phyloP scores from a whole-genome alignment of 2,888 invertebrate species.

The Vannuccia rotundouncinata region DNA sequence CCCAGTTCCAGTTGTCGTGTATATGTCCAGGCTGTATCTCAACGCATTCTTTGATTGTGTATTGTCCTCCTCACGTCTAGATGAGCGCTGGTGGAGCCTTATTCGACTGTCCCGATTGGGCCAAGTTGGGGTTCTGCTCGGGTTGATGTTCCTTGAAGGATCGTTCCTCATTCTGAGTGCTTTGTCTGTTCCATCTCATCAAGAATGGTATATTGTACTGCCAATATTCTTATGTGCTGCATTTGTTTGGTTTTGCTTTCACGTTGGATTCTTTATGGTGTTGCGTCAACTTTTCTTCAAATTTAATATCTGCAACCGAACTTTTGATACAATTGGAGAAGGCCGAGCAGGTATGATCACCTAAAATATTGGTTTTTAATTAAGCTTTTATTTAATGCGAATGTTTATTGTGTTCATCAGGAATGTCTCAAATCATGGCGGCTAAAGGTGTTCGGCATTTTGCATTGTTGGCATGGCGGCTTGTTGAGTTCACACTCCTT shows the following conservation, averaged over 20 bases:
- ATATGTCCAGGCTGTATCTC: neutral
- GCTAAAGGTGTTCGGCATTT: slow-evolving; percentile 55
- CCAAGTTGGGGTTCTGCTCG: neutral
- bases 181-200: slow-evolving; percentile 29
- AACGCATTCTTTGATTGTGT: slow-evolving; percentile 35
- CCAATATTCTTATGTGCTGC: slow-evolving; percentile 38
- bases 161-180: slow-evolving; percentile 13
- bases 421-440: slow-evolving; percentile 46
- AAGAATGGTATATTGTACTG: slow-evolving; percentile 42
- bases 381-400: neutral
- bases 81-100: slow-evolving; percentile 39
- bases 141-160: neutral
- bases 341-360: neutral
- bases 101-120: slow-evolving; percentile 29
- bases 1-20: neutral
- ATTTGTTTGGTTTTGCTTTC: slow-evolving; percentile 38
- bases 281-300: slow-evolving; percentile 34
- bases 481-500: slow-evolving; percentile 46
- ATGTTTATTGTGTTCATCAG: neutral
- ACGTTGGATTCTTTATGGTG: slow-evolving; percentile 29
- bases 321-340: slow-evolving; percentile 22
- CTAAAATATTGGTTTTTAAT: neutral
- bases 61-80: slow-evolving; percentile 27
- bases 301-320: slow-evolving; percentile 38
- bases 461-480: slow-evolving; percentile 50